These are phyloP conservation scores for Heliconius eleuchia DNA, from an alignment of 1,140 invertebrate genomes.

Conservation along the genomic window DNA sequence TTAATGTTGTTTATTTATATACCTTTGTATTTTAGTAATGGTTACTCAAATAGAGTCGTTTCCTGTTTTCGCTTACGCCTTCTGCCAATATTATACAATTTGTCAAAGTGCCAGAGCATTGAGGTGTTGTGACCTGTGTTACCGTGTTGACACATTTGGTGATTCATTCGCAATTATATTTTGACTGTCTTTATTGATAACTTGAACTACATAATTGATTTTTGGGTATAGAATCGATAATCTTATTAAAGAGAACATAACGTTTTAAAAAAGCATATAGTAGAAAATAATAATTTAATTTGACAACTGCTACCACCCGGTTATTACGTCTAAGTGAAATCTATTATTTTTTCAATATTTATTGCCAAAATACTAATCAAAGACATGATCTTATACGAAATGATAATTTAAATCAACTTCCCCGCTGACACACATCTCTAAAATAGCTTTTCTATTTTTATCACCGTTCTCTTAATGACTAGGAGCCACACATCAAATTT, in stretches of 20 bases:
- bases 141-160: constrained; percentile 53
- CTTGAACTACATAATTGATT: neutral
- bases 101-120: constrained; percentile 65
- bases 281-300: neutral
- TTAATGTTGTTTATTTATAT: constrained; percentile 27
- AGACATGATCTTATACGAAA: constrained; percentile 15
- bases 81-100: constrained; percentile 61
- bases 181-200: constrained; percentile 14
- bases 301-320: neutral
- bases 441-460: constrained; percentile 69
- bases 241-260: neutral
- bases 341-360: neutral
- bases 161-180: constrained; percentile 47
- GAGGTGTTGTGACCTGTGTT: constrained; percentile 63
- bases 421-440: constrained; percentile 68
- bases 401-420: constrained; percentile 48
- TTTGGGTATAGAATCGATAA: neutral
- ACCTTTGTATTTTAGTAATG: constrained; percentile 39
- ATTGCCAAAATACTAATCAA: neutral
- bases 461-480: constrained; percentile 59
- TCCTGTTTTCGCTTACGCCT: constrained; percentile 63
- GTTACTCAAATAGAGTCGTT: constrained; percentile 63
- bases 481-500: constrained; percentile 55
- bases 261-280: neutral
- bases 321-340: neutral